Evolutionary conservation across 2,113 vertebrate species (phyloP), one percentile per base, ranked within the genome.

Genomic region (Chionodraco myersi): DNA sequence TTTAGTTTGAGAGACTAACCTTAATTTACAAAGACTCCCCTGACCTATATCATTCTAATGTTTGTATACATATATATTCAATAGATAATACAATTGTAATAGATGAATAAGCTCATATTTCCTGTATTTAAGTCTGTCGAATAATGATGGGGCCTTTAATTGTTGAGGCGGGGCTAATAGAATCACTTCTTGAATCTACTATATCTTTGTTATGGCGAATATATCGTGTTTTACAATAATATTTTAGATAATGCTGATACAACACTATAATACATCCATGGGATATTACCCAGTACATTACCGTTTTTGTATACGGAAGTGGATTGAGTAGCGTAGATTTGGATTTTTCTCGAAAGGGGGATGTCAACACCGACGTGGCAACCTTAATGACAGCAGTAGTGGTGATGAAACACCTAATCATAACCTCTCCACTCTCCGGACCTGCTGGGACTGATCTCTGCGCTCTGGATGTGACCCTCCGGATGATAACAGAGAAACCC

Each of bases 281-380:
- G 30, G 13, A 30, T 18, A 12, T 23, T 21, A 44, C 14, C 14
- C 12, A 49, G 10, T 26, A 6, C 8, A 23, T 53, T 30, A 18
- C 2, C 16, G 4, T 5, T 45, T 70, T 36, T 60, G 4, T 26
- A 62, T 60, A 58, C 72, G 72, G 79, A 85, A 82, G 60, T 62
- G 49, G 6, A 3, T 14, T 9, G 15, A 41, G 1, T 8, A n/a
- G 6, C 2, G 3, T 49, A 5, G 10, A 2, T 41, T 41, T 41
- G 6, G 36, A 41, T 6, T 41, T 41, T 41, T 41, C 63, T 61
- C 41, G 34, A 82, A 48, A 52, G 88, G 82, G 81, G 86, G 86
- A 89, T 88, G 16, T 66, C 48, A 63, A 60, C 12, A 16, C 77
- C 63, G 61, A 91, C 48, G 88, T 92, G 91, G 91, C 91, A 92